Conservation (phyloP, 2,888 invertebrate genomes). For the Yponomeuta malinellus region DNA sequence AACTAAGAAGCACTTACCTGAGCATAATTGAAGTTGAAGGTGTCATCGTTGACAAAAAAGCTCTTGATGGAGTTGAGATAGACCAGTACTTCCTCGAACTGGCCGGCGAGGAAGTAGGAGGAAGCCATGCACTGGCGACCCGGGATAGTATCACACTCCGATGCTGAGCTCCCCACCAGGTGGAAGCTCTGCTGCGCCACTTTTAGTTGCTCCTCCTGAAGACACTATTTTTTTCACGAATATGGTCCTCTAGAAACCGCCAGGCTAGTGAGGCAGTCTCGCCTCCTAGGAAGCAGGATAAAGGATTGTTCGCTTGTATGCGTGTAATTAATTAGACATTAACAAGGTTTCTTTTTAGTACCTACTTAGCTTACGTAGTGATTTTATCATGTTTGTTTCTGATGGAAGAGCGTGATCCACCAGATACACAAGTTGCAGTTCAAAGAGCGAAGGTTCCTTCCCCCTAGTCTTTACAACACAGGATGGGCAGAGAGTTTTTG, state of each 20-base stretch:
- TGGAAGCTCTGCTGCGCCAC: slow-evolving; percentile 97
- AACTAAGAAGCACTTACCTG: slow-evolving; percentile 58
- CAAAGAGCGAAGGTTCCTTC: too few relatives aligned
- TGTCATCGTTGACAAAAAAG: slow-evolving; percentile 93
- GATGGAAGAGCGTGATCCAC: too few relatives aligned
- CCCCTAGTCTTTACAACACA: too few relatives aligned
- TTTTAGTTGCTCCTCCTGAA: slow-evolving; percentile 94
- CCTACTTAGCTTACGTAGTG: too few relatives aligned
- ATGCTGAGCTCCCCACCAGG: slow-evolving; percentile 95
- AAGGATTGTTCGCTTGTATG: too few relatives aligned
- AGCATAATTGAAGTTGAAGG: slow-evolving; percentile 91
- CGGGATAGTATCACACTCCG: slow-evolving; percentile 98
- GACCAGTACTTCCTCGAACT: slow-evolving; percentile 97
- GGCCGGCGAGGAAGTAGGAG: slow-evolving; percentile 93
- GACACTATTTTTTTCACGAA: not conserved
- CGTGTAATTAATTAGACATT: too few relatives aligned
- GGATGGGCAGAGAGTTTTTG: too few relatives aligned
- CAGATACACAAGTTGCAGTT: too few relatives aligned
- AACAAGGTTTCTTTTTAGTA: too few relatives aligned
- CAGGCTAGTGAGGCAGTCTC: not conserved
- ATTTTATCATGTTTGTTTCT: too few relatives aligned
- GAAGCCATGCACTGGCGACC: slow-evolving; percentile 99
- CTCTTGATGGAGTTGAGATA: slow-evolving; percentile 98
- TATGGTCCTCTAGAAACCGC: not conserved
- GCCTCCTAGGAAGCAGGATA: not conserved